phyloP scores from a whole-genome alignment of 2,797 vertebrate genomes.

The Esox lucius region DNA sequence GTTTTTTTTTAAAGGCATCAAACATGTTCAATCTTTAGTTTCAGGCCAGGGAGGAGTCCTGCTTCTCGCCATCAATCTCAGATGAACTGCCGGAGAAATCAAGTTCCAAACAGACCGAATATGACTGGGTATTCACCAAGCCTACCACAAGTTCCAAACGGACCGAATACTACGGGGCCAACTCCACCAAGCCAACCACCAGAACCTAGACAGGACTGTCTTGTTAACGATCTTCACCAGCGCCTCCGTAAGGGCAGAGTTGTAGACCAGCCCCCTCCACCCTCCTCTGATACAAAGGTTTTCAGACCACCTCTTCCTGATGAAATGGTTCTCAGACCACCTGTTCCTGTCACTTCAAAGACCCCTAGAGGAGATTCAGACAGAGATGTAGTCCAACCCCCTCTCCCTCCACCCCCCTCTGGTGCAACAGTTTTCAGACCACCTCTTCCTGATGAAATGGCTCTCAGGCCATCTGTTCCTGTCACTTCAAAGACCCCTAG shows the following conservation, averaged over 20 bases:
- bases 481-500: constrained; percentile 36
- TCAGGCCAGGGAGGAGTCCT: constrained; percentile 46
- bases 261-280: neutral
- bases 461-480: constrained; percentile 21
- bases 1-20: too few species aligned
- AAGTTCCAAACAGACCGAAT: constrained; percentile 13
- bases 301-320: constrained; percentile 27
- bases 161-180: neutral
- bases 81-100: constrained; percentile 38
- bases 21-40: constrained; percentile 25
- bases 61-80: constrained; percentile 30
- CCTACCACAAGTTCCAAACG: constrained; percentile 3
- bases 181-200: neutral
- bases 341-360: constrained; percentile 32
- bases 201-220: neutral
- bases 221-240: constrained; percentile 17
- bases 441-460: constrained; percentile 24
- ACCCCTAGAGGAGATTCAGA: constrained; percentile 30
- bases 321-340: constrained; percentile 16
- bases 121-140: neutral
- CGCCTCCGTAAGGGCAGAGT: constrained; percentile 35
- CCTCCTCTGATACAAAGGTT: constrained; percentile 3
- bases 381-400: too few species aligned
- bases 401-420: too few species aligned
- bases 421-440: constrained; percentile 22